Evolutionary conservation across 2,888 invertebrate genomes (phyloP).

Genomic region (Acrocyrtus sp.): DNA sequence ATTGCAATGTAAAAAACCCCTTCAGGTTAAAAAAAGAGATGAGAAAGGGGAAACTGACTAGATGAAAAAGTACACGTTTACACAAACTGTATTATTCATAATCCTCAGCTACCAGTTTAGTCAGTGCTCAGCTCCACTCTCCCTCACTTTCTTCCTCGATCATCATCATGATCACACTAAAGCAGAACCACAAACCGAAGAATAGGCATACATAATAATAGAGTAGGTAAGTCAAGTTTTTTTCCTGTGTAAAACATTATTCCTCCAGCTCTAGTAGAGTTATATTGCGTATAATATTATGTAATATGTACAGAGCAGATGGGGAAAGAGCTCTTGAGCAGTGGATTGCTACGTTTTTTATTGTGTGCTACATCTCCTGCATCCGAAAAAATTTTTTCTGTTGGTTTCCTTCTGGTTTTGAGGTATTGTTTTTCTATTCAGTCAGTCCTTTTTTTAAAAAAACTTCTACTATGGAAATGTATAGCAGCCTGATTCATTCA

Average conservation of each 20-base stretch:
- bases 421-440: neutral
- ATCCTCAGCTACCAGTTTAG: neutral
- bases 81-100: conserved; percentile 29
- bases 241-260: neutral
- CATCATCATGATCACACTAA: neutral
- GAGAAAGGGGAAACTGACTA: neutral
- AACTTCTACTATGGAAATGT: too few relatives aligned
- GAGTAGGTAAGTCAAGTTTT: neutral
- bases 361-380: neutral
- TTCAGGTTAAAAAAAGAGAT: neutral
- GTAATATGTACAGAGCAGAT: neutral
- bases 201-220: neutral
- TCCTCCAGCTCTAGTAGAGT: neutral
- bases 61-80: conserved; percentile 11
- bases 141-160: conserved; percentile 13
- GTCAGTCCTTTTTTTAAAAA: too few relatives aligned
- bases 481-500: too few relatives aligned
- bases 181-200: neutral
- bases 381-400: too few relatives aligned
- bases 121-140: too few relatives aligned
- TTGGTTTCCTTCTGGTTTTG: neutral
- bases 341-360: neutral
- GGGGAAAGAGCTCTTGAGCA: neutral
- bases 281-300: neutral
- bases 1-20: neutral